Conservation (phyloP, 1,140 invertebrate species). For the Hylaeus anthracinus region DNA sequence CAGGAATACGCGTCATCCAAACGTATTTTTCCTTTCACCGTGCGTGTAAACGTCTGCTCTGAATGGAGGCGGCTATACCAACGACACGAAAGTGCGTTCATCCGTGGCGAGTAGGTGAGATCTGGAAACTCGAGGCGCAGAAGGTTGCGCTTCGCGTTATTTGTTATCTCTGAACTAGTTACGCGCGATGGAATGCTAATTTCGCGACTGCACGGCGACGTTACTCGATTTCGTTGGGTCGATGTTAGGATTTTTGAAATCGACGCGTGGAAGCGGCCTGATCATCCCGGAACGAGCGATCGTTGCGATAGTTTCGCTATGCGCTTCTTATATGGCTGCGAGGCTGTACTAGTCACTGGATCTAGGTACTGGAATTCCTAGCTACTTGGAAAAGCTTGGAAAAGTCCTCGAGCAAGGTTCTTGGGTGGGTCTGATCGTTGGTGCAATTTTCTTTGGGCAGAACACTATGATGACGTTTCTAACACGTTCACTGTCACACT, state of each 20-base stretch:
- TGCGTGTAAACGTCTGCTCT: not conserved
- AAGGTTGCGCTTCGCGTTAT: conserved; percentile 5
- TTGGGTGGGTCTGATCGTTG: too few species aligned
- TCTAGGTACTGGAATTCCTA: conserved; percentile 2
- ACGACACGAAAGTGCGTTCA: conserved; percentile 8
- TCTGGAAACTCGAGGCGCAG: not conserved
- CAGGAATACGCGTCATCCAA: not conserved
- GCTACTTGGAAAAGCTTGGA: not conserved
- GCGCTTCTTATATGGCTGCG: conserved; percentile 2
- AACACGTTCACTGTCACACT: too few species aligned
- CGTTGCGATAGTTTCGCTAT: conserved; percentile 5
- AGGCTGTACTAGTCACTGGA: not conserved
- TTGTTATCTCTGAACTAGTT: conserved; percentile 17
- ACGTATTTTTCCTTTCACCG: conserved; percentile 38
- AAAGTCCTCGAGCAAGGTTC: too few species aligned
- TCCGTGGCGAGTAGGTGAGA: conserved; percentile 33
- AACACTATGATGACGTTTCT: too few species aligned
- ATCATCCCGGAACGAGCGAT: not conserved
- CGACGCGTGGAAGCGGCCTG: too few species aligned
- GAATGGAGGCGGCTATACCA: not conserved
- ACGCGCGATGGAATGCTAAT: not conserved
- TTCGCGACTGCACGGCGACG: not conserved
- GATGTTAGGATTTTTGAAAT: not conserved
- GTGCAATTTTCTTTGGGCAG: too few species aligned
- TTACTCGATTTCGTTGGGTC: not conserved